These are phyloP conservation scores for Napeogenes sylphis DNA, from an alignment of 2,888 invertebrate genomes.

Conservation along the genomic window DNA sequence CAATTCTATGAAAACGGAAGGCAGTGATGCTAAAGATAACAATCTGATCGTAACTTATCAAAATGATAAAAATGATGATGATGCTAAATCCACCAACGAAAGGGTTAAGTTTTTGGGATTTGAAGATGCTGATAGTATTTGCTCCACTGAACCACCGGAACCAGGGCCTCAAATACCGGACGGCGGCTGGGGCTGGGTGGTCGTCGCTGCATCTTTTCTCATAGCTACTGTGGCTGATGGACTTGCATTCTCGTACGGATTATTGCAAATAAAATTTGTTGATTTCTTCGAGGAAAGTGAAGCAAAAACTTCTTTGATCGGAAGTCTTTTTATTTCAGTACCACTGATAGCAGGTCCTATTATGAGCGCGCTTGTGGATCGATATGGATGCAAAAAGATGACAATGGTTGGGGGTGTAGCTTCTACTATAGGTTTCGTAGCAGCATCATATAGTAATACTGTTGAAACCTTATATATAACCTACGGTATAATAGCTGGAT, in stretches of 20 bases:
- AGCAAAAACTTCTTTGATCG: constrained; percentile 91
- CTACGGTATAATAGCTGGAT: constrained; percentile 89
- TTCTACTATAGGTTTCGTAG: constrained; percentile 85
- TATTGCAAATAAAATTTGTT: constrained; percentile 88
- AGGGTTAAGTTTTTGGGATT: constrained; percentile 75
- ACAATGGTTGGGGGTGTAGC: constrained; percentile 85
- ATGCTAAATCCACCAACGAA: constrained; percentile 65
- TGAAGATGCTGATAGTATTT: constrained; percentile 71
- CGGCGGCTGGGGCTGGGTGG: constrained; percentile 95
- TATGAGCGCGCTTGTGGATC: constrained; percentile 90
- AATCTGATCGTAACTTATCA: constrained; percentile 57
- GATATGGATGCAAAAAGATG: constrained; percentile 88
- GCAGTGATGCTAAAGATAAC: constrained; percentile 39
- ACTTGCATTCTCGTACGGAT: constrained; percentile 93
- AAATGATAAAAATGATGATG: constrained; percentile 56
- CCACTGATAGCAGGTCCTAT: constrained; percentile 91
- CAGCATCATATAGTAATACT: constrained; percentile 83
- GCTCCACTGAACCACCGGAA: constrained; percentile 58
- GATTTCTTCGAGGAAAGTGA: constrained; percentile 86
- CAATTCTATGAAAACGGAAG: constrained; percentile 62
- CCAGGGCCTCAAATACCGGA: constrained; percentile 83
- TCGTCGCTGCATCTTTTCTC: constrained; percentile 90
- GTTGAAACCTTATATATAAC: constrained; percentile 88
- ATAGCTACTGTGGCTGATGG: constrained; percentile 95
- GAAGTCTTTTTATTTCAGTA: constrained; percentile 92